A percentile compares a stretch with the other conserved stretches of the same genome.
Evolutionary conservation across 2,113 vertebrate species (phyloP).

Genomic region (Heloderma charlesbogerti): DNA sequence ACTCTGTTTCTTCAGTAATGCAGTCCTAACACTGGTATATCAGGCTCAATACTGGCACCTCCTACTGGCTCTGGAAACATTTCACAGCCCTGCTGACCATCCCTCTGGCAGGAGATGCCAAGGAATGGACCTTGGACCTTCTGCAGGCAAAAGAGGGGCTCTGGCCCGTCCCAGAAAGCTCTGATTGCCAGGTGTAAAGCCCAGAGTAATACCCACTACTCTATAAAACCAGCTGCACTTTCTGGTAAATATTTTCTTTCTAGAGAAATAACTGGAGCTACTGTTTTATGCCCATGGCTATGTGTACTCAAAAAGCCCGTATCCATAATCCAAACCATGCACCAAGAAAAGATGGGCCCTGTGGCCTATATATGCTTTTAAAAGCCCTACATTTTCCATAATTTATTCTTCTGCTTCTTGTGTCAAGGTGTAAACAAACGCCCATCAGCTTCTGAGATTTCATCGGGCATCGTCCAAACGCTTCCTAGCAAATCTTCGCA

Average conservation of each 20-base stretch:
- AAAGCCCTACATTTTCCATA: too few species aligned
- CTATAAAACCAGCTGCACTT: neutral
- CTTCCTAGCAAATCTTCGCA: neutral
- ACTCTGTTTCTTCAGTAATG: neutral
- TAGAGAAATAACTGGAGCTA: neutral
- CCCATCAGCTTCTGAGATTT: neutral
- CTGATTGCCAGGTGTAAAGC: neutral
- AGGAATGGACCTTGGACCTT: neutral
- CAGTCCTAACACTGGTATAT: neutral
- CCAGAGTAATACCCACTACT: neutral
- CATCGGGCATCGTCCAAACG: neutral
- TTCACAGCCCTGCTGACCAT: neutral
- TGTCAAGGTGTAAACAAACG: too few species aligned
- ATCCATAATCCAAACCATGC: too few species aligned
- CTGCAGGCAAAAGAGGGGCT: neutral
- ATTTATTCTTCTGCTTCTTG: too few species aligned
- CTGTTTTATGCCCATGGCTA: neutral
- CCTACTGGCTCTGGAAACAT: neutral
- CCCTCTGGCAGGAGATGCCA: neutral
- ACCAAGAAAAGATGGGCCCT: too few species aligned
- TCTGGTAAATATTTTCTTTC: neutral
- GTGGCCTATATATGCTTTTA: too few species aligned
- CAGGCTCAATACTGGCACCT: neutral
- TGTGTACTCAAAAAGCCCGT: neutral
- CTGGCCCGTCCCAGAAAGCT: neutral